Base-by-base conservation (phyloP, 2,797 vertebrate genomes). In the Numenius phaeopus region DNA sequence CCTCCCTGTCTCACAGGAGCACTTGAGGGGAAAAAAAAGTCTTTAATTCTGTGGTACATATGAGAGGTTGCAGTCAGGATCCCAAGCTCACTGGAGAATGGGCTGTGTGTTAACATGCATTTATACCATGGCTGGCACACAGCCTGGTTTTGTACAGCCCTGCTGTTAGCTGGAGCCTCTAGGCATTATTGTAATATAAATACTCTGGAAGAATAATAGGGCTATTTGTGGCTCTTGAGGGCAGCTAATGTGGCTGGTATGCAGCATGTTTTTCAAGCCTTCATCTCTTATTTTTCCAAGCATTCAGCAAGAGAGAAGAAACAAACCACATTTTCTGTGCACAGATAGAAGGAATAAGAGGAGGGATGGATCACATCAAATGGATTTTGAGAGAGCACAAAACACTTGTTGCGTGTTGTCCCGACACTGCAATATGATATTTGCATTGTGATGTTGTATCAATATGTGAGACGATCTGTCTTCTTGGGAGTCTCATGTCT, bases 171-270 rank as follows among this genome's bases (percentile, higher is more conserved):
- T 92, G 65, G 71, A 90, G 75, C 87, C 82, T 87, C 54, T 83
- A 93, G 80, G 82, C 72, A 47, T 64, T 86, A 59, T 79, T 89
- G 81, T 67, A 94, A 91, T 66, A 83, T 86, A 94, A 96, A 96
- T 96, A 95, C 71, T 93, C 86, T 81, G 87, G 65, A 95, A 76
- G 84, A 96, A 91, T 92, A 93, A 94, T 94, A 83, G 78, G 46
- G 69, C 72, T 94, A 59, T 94, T 95, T 96, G 90, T 81, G 65
- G 84, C 55, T 94, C 34, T 82, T 83, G 84, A 90, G 81, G 92
- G 92, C 82, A 95, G 65, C 65, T 94, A 92, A 94, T 91, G 37
- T 83, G 79, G 73, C 64, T 85, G 71, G 62, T 73, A 57, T 81
- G 79, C 72, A 72, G 49, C 58, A 34, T 62, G 87, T 79, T 96